Base-by-base conservation (phyloP, 2,113 vertebrate species). In the Grammomys surdaster region DNA sequence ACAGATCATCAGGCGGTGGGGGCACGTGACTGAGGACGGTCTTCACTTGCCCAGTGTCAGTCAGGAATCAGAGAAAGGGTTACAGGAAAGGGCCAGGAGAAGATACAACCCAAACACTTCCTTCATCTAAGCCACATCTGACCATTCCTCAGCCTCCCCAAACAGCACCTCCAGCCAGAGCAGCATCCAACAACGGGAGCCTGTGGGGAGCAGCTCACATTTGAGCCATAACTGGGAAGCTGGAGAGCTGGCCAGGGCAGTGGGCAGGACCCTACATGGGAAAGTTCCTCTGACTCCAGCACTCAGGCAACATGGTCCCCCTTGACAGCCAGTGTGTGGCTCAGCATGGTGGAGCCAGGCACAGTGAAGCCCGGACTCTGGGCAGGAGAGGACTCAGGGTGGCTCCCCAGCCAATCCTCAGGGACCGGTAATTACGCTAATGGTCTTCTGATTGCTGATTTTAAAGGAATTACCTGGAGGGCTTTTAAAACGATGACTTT, bases 401-500 rank as follows among this genome's bases (percentile, higher is more conserved):
- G 60, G 11, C 11, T 93, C 67, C 89, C 67, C 78, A 16, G 48
- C 3, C 48, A 69, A 20, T 85, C 72, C 84, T 24, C 20, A 33
- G 90, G 88, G 76, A 89, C 14, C 67, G 88, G 92, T 69, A 82
- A 93, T 97, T 69, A 78, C 67, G 9, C 95, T 95, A 70, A 96
- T 92, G 94, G 90, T 65, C 46, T 92, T 76, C 95, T 92, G 92
- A 90, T 81, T 56, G 95, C 85, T 69, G 95, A 89, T 77, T 94
- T 85, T 82, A 95, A 93, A 95, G 92, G 88, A 86, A 40, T 93
- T 92, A 69, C 76, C 89, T 73, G 51, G 86, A 90, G 81, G 85
- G 88, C 96, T 94, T 96, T 96, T 85, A 89, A 28, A 86, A 86
- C 3, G 88, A 95, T 78, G 96, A 70, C 92, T 95, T 96, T 70